Conservation (phyloP, 2,797 vertebrate species). For the Ataeniobius toweri region DNA sequence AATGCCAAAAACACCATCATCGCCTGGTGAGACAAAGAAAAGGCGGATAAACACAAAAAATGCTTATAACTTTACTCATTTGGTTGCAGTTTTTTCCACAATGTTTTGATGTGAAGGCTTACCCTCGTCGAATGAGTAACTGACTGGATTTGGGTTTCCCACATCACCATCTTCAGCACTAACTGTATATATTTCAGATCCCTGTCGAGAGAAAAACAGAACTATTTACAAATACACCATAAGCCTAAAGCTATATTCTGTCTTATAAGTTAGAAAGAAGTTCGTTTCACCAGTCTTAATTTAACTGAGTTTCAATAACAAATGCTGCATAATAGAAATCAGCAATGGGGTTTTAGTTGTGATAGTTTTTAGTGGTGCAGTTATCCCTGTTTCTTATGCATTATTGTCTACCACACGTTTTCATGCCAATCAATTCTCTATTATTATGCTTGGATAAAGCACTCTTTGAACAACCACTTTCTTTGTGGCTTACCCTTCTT, state of each 20-base stretch:
- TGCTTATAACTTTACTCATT: not conserved
- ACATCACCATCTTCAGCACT: slow-evolving; percentile 91
- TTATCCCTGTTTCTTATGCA: not conserved
- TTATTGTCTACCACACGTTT: not conserved
- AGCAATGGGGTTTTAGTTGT: not conserved
- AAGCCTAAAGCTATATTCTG: not conserved
- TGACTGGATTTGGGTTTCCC: slow-evolving; percentile 87
- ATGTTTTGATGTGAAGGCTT: slow-evolving; percentile 43
- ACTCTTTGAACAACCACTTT: not conserved
- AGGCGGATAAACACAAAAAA: not conserved
- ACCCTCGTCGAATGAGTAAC: slow-evolving; percentile 89
- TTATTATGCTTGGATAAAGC: no score
- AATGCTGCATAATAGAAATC: not conserved
- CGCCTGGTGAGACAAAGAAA: slow-evolving; percentile 76
- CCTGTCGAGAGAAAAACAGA: slow-evolving; percentile 71
- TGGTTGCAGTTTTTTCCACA: not conserved
- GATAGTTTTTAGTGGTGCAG: not conserved
- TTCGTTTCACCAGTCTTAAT: not conserved
- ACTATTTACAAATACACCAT: not conserved
- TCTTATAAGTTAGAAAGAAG: not conserved
- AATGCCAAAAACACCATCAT: slow-evolving; percentile 87
- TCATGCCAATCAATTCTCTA: not conserved
- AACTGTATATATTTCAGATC: slow-evolving; percentile 91
- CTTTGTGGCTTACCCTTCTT: not conserved
- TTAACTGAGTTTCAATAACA: not conserved